Evolutionary conservation across 2,888 invertebrate genomes (phyloP).

Genomic region (Hypolimnas misippus): DNA sequence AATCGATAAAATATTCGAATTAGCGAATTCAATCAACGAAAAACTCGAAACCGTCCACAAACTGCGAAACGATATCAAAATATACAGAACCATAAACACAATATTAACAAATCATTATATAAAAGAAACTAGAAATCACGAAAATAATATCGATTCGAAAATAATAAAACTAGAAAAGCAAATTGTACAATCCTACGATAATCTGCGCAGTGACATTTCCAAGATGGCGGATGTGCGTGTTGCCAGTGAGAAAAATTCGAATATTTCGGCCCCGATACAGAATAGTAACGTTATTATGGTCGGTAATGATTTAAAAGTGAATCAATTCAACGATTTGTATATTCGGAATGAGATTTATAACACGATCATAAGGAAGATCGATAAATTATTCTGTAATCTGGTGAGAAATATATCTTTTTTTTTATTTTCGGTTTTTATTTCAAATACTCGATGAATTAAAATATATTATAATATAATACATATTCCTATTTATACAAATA

Average conservation of each 20-base stretch:
- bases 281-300: slow-evolving; percentile 70
- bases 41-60: slow-evolving; percentile 75
- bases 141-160: slow-evolving; percentile 65
- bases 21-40: slow-evolving; percentile 70
- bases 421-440: too few species aligned
- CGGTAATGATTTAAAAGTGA: slow-evolving; percentile 64
- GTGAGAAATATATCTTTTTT: slow-evolving; percentile 53
- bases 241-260: slow-evolving; percentile 53
- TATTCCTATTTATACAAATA: too few species aligned
- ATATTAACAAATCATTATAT: slow-evolving; percentile 77
- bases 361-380: slow-evolving; percentile 72
- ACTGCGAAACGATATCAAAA: slow-evolving; percentile 76
- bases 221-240: slow-evolving; percentile 59
- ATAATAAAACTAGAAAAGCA: slow-evolving; percentile 67
- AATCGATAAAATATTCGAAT: slow-evolving; percentile 62
- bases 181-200: slow-evolving; percentile 67
- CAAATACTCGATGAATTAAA: too few species aligned
- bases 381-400: slow-evolving; percentile 74
- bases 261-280: slow-evolving; percentile 58
- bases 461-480: too few species aligned
- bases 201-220: slow-evolving; percentile 61
- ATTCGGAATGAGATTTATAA: slow-evolving; percentile 73
- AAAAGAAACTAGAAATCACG: slow-evolving; percentile 71
- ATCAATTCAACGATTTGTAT: slow-evolving; percentile 63
- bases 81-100: slow-evolving; percentile 75